Evolutionary conservation across 1,140 invertebrate genomes (phyloP).

Genomic region (Andrena cerasifolii): DNA sequence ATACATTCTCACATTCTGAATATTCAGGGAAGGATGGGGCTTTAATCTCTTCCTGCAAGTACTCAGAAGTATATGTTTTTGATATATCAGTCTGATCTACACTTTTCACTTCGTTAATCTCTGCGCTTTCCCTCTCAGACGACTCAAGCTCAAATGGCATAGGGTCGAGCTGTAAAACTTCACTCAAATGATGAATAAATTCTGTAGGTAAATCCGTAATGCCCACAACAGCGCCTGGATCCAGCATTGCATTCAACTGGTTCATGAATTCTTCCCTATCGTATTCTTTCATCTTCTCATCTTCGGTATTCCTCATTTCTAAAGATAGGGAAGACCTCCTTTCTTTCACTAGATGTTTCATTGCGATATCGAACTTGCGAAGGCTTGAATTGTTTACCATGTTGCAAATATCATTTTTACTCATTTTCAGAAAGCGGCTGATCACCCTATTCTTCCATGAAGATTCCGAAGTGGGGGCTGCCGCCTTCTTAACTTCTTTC

Average conservation of each 20-base stretch:
- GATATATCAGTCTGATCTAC: not conserved
- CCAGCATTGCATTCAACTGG: conserved; percentile 79
- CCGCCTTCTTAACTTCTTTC: conserved; percentile 23
- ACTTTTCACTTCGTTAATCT: not conserved
- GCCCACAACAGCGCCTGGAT: conserved; percentile 76
- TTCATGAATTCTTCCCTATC: conserved; percentile 79
- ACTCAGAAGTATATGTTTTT: not conserved
- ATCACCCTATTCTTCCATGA: conserved; percentile 79
- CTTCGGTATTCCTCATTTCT: conserved; percentile 74
- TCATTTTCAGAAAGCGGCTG: conserved; percentile 79
- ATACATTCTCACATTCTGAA: not conserved
- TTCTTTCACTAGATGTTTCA: conserved; percentile 80
- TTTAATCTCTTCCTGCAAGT: not conserved
- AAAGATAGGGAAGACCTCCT: conserved; percentile 70
- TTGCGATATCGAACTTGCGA: conserved; percentile 79
- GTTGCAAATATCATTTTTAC: conserved; percentile 80
- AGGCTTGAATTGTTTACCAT: conserved; percentile 80
- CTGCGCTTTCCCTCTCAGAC: conserved; percentile 1
- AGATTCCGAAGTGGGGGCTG: conserved; percentile 30
- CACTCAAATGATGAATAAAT: conserved; percentile 79
- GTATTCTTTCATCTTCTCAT: conserved; percentile 76
- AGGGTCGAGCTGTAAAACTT: conserved; percentile 77
- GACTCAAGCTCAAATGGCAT: conserved; percentile 48
- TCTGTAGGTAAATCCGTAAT: conserved; percentile 77
- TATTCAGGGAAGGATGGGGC: not conserved